Percentiles rank a stretch among this genome's conserved stretches.
These are phyloP conservation scores for Mormyrops boulengeri DNA, from an alignment of 2,797 vertebrate species.

Conservation along the genomic window DNA sequence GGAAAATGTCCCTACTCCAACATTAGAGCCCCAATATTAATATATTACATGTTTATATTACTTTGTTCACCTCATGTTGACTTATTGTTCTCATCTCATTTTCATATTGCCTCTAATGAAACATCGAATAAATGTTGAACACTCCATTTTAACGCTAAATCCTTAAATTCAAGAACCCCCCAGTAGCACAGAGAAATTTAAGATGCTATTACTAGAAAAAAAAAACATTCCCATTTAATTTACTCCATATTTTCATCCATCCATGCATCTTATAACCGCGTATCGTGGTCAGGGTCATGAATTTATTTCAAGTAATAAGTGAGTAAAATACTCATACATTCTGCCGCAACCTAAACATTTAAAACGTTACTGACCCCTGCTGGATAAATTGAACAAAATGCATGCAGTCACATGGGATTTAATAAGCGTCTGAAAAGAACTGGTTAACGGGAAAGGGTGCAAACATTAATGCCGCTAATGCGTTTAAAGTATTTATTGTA, in stretches of 20 bases:
- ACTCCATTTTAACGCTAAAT: background rate
- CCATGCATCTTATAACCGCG: background rate
- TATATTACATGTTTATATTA: background rate
- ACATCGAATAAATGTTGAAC: background rate
- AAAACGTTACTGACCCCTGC: constrained; percentile 7
- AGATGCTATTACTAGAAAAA: background rate
- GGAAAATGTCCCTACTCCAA: background rate
- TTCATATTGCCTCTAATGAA: background rate
- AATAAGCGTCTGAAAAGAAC: background rate
- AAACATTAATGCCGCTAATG: background rate
- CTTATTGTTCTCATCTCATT: background rate
- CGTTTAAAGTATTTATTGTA: background rate
- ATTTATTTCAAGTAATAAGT: no score
- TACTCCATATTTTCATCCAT: background rate
- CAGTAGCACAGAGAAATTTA: background rate
- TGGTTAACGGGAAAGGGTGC: background rate
- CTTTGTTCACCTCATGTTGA: background rate
- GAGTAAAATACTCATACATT: background rate
- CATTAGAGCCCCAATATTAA: background rate
- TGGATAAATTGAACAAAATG: background rate
- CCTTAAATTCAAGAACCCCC: background rate
- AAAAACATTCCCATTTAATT: background rate
- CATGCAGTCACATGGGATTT: background rate
- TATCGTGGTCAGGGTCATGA: background rate
- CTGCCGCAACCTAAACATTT: background rate